Conservation (phyloP, 2,113 vertebrate species). For the Cynocephalus volans region DNA sequence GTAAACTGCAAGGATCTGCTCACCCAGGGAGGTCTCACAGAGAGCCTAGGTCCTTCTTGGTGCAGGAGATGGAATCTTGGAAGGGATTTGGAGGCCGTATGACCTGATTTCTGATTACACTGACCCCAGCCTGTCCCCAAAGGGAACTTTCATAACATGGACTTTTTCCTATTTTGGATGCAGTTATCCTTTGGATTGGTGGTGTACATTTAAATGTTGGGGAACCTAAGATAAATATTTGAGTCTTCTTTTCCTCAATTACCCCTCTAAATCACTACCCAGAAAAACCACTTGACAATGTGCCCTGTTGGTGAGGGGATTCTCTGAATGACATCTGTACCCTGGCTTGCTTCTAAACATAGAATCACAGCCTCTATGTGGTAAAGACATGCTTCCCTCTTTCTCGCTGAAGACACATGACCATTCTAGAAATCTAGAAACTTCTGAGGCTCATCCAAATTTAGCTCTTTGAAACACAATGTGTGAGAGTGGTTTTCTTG, state of each 20-base stretch:
- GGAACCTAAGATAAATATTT: background rate
- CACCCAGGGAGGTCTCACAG: background rate
- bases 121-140: background rate
- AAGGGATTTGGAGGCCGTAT: background rate
- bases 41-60: background rate
- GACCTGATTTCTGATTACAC: background rate
- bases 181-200: background rate
- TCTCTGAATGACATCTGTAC: background rate
- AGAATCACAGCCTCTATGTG: background rate
- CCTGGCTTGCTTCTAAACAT: background rate
- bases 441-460: slow-evolving; percentile 61
- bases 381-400: background rate
- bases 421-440: slow-evolving; percentile 43
- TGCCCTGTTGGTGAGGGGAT: background rate
- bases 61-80: slow-evolving; percentile 16
- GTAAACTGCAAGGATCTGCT: background rate
- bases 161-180: background rate
- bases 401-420: background rate
- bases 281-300: background rate
- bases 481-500: slow-evolving; percentile 49
- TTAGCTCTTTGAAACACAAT: slow-evolving; percentile 58
- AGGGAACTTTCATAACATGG: background rate
- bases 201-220: background rate
- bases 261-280: background rate
- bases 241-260: background rate